A percentile compares a stretch with the other conserved stretches of the same genome.
Evolutionary conservation across 2,797 vertebrate genomes (phyloP).

Genomic region (Botia almorhae): DNA sequence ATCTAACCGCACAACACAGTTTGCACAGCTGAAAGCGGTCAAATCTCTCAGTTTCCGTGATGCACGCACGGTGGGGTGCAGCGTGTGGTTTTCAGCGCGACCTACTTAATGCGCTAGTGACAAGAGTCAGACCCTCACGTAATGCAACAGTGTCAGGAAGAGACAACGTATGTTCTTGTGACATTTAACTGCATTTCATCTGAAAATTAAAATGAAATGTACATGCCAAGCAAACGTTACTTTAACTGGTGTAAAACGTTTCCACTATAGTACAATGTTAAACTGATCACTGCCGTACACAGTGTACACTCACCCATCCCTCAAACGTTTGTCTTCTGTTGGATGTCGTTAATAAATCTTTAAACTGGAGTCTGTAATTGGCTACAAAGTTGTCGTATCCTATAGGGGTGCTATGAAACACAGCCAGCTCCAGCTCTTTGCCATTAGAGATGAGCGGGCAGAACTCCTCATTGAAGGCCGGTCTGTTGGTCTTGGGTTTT

Average conservation of each 20-base stretch:
- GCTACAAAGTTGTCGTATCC: slow-evolving; percentile 98
- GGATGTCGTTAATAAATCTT: slow-evolving; percentile 84
- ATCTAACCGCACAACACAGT: slow-evolving; percentile 2
- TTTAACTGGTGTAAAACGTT: neutral
- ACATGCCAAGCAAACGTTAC: too few species aligned
- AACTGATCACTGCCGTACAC: too few species aligned
- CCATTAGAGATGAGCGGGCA: slow-evolving; percentile 84
- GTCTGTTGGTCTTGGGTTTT: slow-evolving; percentile 90
- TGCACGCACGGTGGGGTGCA: slow-evolving; percentile 37
- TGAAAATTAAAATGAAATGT: neutral
- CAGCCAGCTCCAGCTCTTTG: slow-evolving; percentile 86
- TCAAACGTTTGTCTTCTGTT: slow-evolving; percentile 87
- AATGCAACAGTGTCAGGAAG: neutral
- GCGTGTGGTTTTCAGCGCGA: slow-evolving; percentile 55
- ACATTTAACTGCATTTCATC: neutral
- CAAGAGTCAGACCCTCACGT: slow-evolving; percentile 41
- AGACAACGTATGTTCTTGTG: neutral
- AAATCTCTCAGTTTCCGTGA: slow-evolving; percentile 53
- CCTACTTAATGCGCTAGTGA: slow-evolving; percentile 39
- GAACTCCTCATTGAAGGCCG: slow-evolving; percentile 94
- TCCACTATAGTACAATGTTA: neutral
- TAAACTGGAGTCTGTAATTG: slow-evolving; percentile 90
- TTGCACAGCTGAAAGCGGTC: neutral
- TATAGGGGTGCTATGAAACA: slow-evolving; percentile 93
- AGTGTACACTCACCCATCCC: slow-evolving; percentile 89